These are phyloP conservation scores for Telenomus remus DNA, from an alignment of 1,140 invertebrate species.

Conservation along the genomic window DNA sequence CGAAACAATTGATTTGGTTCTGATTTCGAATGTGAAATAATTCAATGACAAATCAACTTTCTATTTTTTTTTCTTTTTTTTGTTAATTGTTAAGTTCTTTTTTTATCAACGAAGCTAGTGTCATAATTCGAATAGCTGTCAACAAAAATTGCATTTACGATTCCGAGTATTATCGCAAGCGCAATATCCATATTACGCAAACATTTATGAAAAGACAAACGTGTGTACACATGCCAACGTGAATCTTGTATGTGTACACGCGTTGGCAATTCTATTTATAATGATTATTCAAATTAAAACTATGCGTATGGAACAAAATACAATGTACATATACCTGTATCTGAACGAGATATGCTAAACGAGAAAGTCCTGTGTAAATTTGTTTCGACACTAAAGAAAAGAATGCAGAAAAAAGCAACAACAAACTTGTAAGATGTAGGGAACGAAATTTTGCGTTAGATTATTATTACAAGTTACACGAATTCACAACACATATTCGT, in stretches of 20 bases:
- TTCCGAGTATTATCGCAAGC: constrained; percentile 22
- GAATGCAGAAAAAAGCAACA: neutral
- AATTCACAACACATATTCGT: constrained; percentile 31
- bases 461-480: neutral
- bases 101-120: neutral
- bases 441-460: constrained; percentile 14
- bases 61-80: neutral
- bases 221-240: constrained; percentile 45
- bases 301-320: constrained; percentile 55
- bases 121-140: constrained; percentile 9
- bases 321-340: constrained; percentile 73
- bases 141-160: constrained; percentile 42
- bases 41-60: neutral
- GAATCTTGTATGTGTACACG: no score
- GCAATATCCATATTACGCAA: constrained; percentile 22
- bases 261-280: constrained; percentile 20
- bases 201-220: constrained; percentile 14
- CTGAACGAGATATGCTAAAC: constrained; percentile 67
- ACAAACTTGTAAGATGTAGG: constrained; percentile 62
- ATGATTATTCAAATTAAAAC: constrained; percentile 54
- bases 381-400: constrained; percentile 43
- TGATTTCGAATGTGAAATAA: constrained; percentile 8
- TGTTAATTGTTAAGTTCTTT: neutral
- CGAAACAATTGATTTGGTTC: constrained; percentile 15
- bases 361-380: constrained; percentile 66